Evolutionary conservation across 1,140 invertebrate genomes (phyloP), one percentile per base, ranked within the genome.

Genomic region (Mycetomoellerius zeteki): DNA sequence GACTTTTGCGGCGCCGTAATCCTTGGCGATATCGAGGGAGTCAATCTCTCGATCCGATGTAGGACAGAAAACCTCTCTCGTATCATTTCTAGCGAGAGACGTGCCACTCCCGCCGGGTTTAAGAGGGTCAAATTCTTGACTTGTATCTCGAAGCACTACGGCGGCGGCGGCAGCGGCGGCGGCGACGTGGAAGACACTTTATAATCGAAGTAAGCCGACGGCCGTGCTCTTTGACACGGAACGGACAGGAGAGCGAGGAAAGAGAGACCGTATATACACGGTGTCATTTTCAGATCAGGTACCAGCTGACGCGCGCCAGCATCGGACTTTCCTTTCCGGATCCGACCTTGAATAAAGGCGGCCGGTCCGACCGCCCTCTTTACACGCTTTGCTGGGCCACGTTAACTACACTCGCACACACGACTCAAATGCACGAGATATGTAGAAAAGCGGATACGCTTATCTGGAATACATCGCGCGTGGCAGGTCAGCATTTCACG

Each of bases 51-150:
- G 69, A 84, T 84, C 69, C 80, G 80, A 84, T 84, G 80, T 84
- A 56, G 80, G 80, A 73, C 80, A 84, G 80, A 84, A 82, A 73
- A 75, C 69, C 80, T 73, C 80, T 84, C 80, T 84, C 80, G 69
- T 84, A 84, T 84, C 80, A 84, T 84, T 84, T 84, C 80, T 75
- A 84, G 71, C 80, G 80, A 75, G 80, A 73, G 80, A 84, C 80
- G 80, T 85, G 80, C 60, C 86, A 75, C 69, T 87, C 80, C 80
- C 58, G 50, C 21, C 33, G 27, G 27, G 64, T 43, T 64, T 76
- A 86, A 89, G 76, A 89, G 85, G 89, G 88, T 90, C 78, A 87
- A 90, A 87, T 86, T 64, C 58, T 78, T 78, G 77, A 87, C 43
- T 71, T 58, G 73, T 62, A 75, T 73, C 58, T 77, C 64, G 56